Evolutionary conservation across 2,113 vertebrate species (phyloP).

Genomic region (Tinamus guttatus): DNA sequence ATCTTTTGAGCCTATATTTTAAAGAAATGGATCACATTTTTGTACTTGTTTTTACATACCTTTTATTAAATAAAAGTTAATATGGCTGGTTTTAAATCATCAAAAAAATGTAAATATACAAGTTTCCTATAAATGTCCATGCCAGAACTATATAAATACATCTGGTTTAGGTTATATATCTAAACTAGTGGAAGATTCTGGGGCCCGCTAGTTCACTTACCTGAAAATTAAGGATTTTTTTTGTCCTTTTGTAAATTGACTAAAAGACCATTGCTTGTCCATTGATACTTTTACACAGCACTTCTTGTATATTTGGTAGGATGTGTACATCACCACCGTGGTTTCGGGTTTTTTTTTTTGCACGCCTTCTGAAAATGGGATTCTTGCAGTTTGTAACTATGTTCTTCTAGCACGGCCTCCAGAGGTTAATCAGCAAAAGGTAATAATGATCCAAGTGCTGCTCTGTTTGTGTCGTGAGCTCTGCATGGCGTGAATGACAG

Average conservation of each 20-base stretch:
- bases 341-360: not conserved
- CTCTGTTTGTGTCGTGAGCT: not conserved
- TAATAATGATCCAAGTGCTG: not conserved
- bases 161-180: not conserved
- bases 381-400: rapidly evolving
- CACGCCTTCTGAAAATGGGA: not conserved
- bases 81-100: slow-evolving; percentile 50
- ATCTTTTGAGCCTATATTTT: slow-evolving; percentile 61
- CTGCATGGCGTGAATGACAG: not conserved
- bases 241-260: not conserved
- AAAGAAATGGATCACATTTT: slow-evolving; percentile 65
- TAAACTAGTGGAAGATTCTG: not conserved
- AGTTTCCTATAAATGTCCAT: not conserved
- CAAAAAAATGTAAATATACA: slow-evolving; percentile 17
- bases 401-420: not conserved
- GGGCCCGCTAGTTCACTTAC: not conserved
- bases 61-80: slow-evolving; percentile 68
- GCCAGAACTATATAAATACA: not conserved
- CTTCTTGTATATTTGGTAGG: not conserved
- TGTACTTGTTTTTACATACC: slow-evolving; percentile 61
- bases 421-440: not conserved
- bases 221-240: not conserved
- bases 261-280: not conserved
- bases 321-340: rapidly evolving
- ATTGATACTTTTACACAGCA: not conserved